Evolutionary conservation across 2,797 vertebrate genomes (phyloP), one percentile per base, ranked within the genome.

Genomic region (Myiotriccus ornatus): DNA sequence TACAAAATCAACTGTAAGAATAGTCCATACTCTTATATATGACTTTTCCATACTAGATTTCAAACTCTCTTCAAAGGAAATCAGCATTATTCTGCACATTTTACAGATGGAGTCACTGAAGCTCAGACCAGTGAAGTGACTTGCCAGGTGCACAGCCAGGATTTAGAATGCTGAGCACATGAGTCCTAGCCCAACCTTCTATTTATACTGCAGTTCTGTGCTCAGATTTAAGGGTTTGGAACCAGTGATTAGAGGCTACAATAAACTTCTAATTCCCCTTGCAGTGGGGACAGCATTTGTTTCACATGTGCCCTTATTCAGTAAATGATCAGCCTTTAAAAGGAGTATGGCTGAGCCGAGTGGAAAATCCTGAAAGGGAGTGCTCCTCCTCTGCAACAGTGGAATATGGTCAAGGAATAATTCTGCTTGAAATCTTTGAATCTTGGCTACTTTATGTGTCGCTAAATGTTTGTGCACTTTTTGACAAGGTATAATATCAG

Each of bases 81-180:
- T 90, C 73, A 86, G 73, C n/a, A 71, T 32, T 64, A 44, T 70
- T 85, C 53, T 86, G 92, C 73, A 53, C 65, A 2, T 92, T 93
- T 93, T 89, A 43, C 35, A 80, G 60, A 59, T 43, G 68, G 73
- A 67, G 69, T 77, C n/a, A 52, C 80, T 76, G 89, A 76, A 92
- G 69, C 35, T n/a, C 34, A 84, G 77, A 93, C 39, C 74, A 87
- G 25, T 80, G 49, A 80, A 84, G 56, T 84, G 73, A 56, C 84
- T 90, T 89, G 63, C 57, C 81, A 90, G 65, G 84, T 89, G 70
- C 1, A 0, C 44, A 84, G 34, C 37, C 70, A 87, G 74, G 41
- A 78, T 56, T 92, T 92, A 93, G 77, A 87, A 95, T 84, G 74
- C 50, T 87, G 69, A 88, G 47, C 86, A 62, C 6, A n/a, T 73